phyloP scores from a whole-genome alignment of 2,888 invertebrate genomes.

The Cryptops parisi region DNA sequence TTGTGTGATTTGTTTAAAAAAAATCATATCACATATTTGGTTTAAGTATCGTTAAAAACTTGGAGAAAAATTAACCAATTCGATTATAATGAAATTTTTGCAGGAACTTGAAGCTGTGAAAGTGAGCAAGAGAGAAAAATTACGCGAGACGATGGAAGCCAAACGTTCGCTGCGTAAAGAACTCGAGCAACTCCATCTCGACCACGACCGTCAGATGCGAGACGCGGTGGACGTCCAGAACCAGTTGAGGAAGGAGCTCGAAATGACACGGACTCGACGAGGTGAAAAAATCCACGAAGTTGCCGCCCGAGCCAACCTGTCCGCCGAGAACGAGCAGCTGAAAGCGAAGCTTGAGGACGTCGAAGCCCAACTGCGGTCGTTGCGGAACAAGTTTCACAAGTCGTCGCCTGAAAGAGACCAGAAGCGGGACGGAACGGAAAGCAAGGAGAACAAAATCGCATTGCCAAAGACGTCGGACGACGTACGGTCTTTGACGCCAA shows the following conservation, averaged over 20 bases:
- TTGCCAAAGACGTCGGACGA: too few relatives aligned
- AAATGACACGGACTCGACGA: neutral
- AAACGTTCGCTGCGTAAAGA: constrained; percentile 15
- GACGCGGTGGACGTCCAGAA: constrained; percentile 4
- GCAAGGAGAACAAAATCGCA: too few relatives aligned
- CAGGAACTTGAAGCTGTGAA: constrained; percentile 16
- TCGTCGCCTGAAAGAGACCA: too few relatives aligned
- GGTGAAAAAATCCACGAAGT: constrained; percentile 3
- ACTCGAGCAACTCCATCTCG: constrained; percentile 12
- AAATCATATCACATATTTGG: too few relatives aligned
- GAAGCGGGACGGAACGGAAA: too few relatives aligned
- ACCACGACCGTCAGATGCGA: constrained; percentile 7
- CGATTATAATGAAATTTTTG: too few relatives aligned
- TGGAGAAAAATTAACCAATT: too few relatives aligned
- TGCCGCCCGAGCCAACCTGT: constrained; percentile 6
- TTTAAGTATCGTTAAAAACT: too few relatives aligned
- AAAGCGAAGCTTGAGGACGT: constrained; percentile 10
- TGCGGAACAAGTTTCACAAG: neutral
- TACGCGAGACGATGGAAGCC: constrained; percentile 15
- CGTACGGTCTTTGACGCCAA: too few relatives aligned
- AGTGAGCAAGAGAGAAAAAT: constrained; percentile 10
- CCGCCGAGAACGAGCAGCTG: constrained; percentile 13
- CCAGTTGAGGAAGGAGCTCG: constrained; percentile 5
- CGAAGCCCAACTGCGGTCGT: constrained; percentile 8
- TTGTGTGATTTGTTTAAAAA: too few relatives aligned